phyloP scores from a whole-genome alignment of 2,888 invertebrate species.

The Hoplodrina blanda region DNA sequence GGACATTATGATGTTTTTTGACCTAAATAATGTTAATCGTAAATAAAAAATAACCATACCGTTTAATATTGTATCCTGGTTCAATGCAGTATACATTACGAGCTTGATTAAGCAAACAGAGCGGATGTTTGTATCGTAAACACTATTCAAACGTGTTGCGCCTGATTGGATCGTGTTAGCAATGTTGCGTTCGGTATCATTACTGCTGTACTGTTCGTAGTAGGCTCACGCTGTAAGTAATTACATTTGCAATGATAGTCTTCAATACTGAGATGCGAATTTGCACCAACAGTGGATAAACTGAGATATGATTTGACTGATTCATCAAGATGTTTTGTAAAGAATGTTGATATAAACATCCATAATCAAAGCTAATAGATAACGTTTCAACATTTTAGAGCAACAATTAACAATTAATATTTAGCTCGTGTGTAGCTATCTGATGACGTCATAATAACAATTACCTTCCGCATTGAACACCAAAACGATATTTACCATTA shows the following conservation, averaged over 20 bases:
- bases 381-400: background rate
- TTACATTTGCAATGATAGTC: background rate
- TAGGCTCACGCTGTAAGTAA: background rate
- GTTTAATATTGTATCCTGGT: background rate
- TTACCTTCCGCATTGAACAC: constrained; percentile 9
- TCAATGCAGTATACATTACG: constrained; percentile 10
- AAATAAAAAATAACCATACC: constrained; percentile 1
- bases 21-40: no score
- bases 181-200: constrained; percentile 34
- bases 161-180: constrained; percentile 50
- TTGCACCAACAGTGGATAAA: background rate
- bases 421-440: background rate
- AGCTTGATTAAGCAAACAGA: constrained; percentile 10
- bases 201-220: constrained; percentile 6
- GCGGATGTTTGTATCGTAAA: constrained; percentile 30
- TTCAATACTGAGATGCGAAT: background rate
- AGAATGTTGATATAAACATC: no score
- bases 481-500: constrained; percentile 26
- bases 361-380: no score
- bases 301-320: background rate
- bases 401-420: background rate
- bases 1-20: no score
- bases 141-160: constrained; percentile 31
- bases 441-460: background rate
- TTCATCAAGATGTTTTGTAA: background rate